A percentile compares a stretch with the other conserved stretches of the same genome.
Conservation (phyloP, 2,113 vertebrate species). For the Scartelaos histophorus region DNA sequence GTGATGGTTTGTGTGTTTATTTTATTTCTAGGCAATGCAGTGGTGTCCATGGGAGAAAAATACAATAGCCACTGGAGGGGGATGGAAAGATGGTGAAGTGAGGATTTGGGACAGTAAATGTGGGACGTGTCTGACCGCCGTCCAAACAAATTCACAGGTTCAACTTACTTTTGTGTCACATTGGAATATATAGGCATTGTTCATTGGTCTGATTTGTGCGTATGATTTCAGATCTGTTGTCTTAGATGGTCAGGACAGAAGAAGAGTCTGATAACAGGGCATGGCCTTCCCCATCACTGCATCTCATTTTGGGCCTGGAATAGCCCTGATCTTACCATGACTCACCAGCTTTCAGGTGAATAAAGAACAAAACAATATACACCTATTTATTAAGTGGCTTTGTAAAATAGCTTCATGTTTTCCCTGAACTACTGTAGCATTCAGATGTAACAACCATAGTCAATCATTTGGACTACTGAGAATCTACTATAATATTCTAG, state of each 20-base stretch:
- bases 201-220: too few species aligned
- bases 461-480: background rate
- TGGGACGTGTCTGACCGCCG: slow-evolving; percentile 65
- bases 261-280: slow-evolving; percentile 70
- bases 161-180: background rate
- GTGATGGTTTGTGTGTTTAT: background rate
- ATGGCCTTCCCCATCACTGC: slow-evolving; percentile 73
- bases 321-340: slow-evolving; percentile 60
- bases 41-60: slow-evolving; percentile 82
- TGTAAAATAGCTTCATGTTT: background rate
- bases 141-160: slow-evolving; percentile 80
- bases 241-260: slow-evolving; percentile 76
- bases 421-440: background rate
- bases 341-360: slow-evolving; percentile 67
- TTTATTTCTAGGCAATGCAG: slow-evolving; percentile 69
- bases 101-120: slow-evolving; percentile 75
- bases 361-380: slow-evolving; percentile 16
- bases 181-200: background rate
- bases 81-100: slow-evolving; percentile 79
- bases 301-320: slow-evolving; percentile 75
- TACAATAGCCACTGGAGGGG: slow-evolving; percentile 76
- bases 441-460: background rate
- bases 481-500: background rate
- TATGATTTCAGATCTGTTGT: slow-evolving; percentile 76
- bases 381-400: background rate